A percentile compares a stretch with the other conserved stretches of the same genome.
Conservation (phyloP, 1,140 invertebrate species). For the Phenacoccus solenopsis region DNA sequence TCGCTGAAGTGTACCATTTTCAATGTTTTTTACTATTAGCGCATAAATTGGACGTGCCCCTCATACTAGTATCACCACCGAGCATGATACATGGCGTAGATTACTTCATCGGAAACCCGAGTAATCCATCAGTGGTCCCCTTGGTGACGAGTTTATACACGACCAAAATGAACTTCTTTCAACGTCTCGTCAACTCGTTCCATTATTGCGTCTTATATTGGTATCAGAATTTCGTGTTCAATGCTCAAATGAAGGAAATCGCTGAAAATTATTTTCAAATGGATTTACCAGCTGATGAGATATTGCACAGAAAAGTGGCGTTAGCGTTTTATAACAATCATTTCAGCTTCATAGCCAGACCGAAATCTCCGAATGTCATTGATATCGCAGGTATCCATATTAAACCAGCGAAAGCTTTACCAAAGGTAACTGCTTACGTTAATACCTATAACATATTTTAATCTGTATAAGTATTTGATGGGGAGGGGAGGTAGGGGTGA, state of each 20-base stretch:
- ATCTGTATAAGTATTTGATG: too few species aligned
- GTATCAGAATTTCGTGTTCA: too few species aligned
- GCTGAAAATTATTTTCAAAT: too few species aligned
- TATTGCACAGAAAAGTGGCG: constrained; percentile 23
- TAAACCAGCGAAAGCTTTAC: constrained; percentile 26
- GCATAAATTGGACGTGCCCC: constrained; percentile 23
- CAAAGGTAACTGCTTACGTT: too few species aligned
- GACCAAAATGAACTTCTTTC: constrained; percentile 40
- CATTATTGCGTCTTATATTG: too few species aligned
- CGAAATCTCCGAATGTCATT: constrained; percentile 37
- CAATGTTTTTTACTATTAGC: constrained; percentile 21
- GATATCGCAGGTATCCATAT: constrained; percentile 47
- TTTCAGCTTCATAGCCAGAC: constrained; percentile 37
- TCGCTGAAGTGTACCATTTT: constrained; percentile 19
- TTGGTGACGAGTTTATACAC: constrained; percentile 22
- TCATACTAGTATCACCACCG: constrained; percentile 7
- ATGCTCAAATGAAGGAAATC: too few species aligned
- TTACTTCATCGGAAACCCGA: constrained; percentile 6
- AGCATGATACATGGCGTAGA: background rate
- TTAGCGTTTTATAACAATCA: constrained; percentile 43
- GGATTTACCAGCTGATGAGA: too few species aligned
- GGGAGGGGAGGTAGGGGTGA: too few species aligned
- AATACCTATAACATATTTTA: too few species aligned
- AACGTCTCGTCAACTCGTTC: constrained; percentile 32
- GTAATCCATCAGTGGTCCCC: constrained; percentile 38